Conservation (phyloP, 1,140 invertebrate genomes). For the Cyrtorhinus lividipennis region DNA sequence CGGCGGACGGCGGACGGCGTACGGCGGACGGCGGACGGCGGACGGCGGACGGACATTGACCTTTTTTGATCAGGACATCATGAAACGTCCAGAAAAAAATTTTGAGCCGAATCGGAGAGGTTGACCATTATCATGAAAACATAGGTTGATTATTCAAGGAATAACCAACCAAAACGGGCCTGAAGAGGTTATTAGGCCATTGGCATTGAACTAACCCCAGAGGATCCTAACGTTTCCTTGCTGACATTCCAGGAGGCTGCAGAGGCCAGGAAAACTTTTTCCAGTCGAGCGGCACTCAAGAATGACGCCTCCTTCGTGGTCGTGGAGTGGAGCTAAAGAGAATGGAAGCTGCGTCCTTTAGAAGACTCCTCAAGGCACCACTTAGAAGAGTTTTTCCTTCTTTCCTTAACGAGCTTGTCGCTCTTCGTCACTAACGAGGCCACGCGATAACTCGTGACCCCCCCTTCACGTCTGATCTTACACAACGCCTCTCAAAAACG, state of each 20-base stretch:
- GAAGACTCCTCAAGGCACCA: neutral
- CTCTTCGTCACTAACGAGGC: constrained; percentile 5
- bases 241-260: neutral
- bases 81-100: no score
- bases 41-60: no score
- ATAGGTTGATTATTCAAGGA: no score
- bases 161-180: no score
- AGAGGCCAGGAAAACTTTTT: neutral
- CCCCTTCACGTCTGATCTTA: neutral
- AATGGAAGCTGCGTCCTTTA: neutral
- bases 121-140: no score
- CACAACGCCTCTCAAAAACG: neutral
- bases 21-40: no score
- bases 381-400: neutral
- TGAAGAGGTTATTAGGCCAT: no score
- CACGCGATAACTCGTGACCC: neutral
- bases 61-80: no score
- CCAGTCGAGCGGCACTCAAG: neutral
- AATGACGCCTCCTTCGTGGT: neutral
- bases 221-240: neutral
- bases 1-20: no score
- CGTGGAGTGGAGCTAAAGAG: neutral
- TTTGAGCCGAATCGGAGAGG: no score
- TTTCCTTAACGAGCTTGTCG: constrained; percentile 2
- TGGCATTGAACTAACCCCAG: neutral